Base-by-base conservation (phyloP, 2,888 invertebrate species). In the Eulithis prunata region DNA sequence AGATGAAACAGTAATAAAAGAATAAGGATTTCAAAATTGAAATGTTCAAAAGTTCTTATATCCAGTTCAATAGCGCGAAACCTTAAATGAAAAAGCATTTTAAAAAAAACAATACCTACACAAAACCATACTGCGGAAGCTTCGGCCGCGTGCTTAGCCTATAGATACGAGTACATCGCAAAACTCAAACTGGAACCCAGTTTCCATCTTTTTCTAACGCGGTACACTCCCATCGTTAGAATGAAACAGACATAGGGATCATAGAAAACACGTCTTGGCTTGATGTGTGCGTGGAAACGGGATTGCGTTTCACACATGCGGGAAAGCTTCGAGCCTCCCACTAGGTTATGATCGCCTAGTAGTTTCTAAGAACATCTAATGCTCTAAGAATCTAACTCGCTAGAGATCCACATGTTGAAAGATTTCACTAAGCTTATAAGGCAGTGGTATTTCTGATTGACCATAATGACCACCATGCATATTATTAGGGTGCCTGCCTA, bases 361-460 rank as follows among this genome's bases (percentile, higher is more conserved):
- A 91, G 82, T 85, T 92, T 93, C 93, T 93, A 93, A 93, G 91
- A 92, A 90, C 90, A 77, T 93, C 93, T 93, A 93, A 93, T 93
- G 91, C 90, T 88, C 76, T 72, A 79, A 80, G 80, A 84, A 85
- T 89, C 89, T 90, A 89, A 87, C 79, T 76, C 78, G 71, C 51
- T 46, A 12, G 54, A 56, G 61, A 64, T 68, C 60, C 51, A 65
- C 5, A 11, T 55, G 47, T 46, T 58, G 32, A 21, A 21, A 21
- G 21, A 21, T 21, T 21, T 21, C 21, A 21, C 21, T 21, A 21
- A 21, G 21, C 21, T 1, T 21, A 21, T 21, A 21, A 21, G 1
- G 21, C 2, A 21, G 21, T 1, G 21, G 21, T 21, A 21, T 21
- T 21, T 21, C 21, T 21, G 2, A 21, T 21, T 21, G 21, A 21